Evolutionary conservation across 2,888 invertebrate species (phyloP).

Genomic region (Bedellia somnulentella): DNA sequence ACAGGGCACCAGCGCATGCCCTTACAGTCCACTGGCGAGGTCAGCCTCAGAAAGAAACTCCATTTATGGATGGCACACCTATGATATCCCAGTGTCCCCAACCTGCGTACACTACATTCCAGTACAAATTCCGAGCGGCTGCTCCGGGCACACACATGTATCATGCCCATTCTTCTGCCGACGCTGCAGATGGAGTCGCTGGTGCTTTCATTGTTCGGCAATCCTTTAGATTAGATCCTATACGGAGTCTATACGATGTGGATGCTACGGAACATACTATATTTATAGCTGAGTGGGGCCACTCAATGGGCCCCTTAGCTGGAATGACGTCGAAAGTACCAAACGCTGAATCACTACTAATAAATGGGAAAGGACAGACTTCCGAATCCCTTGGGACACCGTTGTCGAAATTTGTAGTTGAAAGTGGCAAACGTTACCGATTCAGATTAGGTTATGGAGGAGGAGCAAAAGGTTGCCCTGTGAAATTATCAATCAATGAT

Average conservation of each 20-base stretch:
- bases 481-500: conserved; percentile 66
- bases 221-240: conserved; percentile 62
- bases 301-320: conserved; percentile 51
- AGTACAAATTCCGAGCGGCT: conserved; percentile 75
- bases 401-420: conserved; percentile 50
- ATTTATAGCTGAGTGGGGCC: conserved; percentile 72
- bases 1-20: conserved; percentile 71
- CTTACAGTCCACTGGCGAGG: conserved; percentile 82
- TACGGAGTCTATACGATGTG: conserved; percentile 66
- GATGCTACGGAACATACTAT: conserved; percentile 72
- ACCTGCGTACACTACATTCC: conserved; percentile 72
- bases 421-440: conserved; percentile 63
- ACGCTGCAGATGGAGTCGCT: conserved; percentile 69
- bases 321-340: conserved; percentile 36
- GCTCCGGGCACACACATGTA: conserved; percentile 74
- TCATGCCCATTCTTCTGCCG: conserved; percentile 72
- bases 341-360: conserved; percentile 56
- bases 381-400: conserved; percentile 36
- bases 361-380: conserved; percentile 65
- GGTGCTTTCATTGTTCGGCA: conserved; percentile 73
- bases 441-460: conserved; percentile 70
- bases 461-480: conserved; percentile 68
- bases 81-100: conserved; percentile 78
- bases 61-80: conserved; percentile 79
- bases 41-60: conserved; percentile 67